These are phyloP conservation scores for Ommatoiulus sabulosus DNA, from an alignment of 2,888 invertebrate genomes.

Conservation along the genomic window DNA sequence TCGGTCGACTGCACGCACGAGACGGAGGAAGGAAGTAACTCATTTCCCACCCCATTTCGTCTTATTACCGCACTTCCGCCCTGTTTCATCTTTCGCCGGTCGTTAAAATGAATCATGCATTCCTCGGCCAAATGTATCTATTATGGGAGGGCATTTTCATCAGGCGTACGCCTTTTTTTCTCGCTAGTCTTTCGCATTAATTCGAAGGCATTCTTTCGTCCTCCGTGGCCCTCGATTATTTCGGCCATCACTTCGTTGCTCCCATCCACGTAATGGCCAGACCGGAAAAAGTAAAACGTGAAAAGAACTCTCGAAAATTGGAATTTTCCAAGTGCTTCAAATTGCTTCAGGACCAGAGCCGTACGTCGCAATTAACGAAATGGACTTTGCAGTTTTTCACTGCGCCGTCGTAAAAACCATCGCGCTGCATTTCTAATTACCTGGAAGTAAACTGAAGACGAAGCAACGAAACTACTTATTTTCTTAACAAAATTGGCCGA, in stretches of 20 bases:
- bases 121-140: constrained; percentile 28
- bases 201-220: neutral
- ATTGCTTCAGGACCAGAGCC: neutral
- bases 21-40: constrained; percentile 13
- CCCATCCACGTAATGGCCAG: constrained; percentile 4
- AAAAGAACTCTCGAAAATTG: neutral
- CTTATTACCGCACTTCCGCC: constrained; percentile 21
- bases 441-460: neutral
- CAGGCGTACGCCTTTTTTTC: neutral
- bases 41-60: constrained; percentile 28
- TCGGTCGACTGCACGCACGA: neutral
- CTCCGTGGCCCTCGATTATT: neutral
- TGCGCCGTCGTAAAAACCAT: neutral
- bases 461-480: neutral
- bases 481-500: neutral
- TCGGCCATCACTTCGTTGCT: neutral
- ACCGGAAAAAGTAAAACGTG: neutral
- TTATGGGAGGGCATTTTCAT: constrained; percentile 15
- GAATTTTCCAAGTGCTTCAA: constrained; percentile 1
- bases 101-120: constrained; percentile 34
- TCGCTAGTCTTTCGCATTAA: neutral
- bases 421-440: neutral
- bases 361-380: neutral
- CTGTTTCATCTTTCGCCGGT: neutral
- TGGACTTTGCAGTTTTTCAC: neutral